These are phyloP conservation scores for Larimichthys polyactis DNA, from an alignment of 2,113 vertebrate species.

Conservation along the genomic window DNA sequence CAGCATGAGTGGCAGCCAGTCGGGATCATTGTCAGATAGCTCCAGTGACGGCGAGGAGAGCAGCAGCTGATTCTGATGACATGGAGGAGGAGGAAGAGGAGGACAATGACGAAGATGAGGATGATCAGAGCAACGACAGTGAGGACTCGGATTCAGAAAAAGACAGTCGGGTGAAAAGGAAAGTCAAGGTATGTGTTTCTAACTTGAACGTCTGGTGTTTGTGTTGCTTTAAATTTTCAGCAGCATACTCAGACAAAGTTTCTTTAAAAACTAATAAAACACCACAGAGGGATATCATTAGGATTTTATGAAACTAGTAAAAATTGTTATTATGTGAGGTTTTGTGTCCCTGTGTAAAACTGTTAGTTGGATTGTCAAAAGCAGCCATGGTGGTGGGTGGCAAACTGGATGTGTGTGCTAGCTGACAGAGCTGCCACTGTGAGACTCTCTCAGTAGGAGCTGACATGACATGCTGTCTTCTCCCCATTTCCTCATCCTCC, in stretches of 20 bases:
- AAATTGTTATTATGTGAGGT: not conserved
- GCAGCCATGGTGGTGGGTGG: conserved; percentile 57
- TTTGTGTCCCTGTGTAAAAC: not conserved
- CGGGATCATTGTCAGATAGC: conserved; percentile 91
- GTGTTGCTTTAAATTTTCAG: not conserved
- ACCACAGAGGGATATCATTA: not conserved
- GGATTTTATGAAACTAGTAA: not conserved
- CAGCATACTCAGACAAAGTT: not conserved
- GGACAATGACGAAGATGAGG: conserved; percentile 78
- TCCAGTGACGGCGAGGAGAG: conserved; percentile 90
- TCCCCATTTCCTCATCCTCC: conserved; percentile 63
- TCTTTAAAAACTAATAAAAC: not conserved
- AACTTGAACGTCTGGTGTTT: not conserved
- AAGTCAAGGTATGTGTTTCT: conserved; percentile 85
- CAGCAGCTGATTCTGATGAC: conserved; percentile 92
- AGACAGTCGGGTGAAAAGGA: conserved; percentile 84
- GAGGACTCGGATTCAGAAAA: conserved; percentile 91
- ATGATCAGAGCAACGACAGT: conserved; percentile 90
- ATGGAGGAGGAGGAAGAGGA: conserved; percentile 89
- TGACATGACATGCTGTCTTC: conserved; percentile 69
- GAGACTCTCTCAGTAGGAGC: conserved; percentile 56
- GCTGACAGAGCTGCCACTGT: conserved; percentile 69
- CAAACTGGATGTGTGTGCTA: conserved; percentile 51
- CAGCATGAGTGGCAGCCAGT: conserved; percentile 93
- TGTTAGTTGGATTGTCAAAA: conserved; percentile 52